Base-by-base conservation (phyloP, 2,888 invertebrate genomes). In the Sphecodes monilicornis region DNA sequence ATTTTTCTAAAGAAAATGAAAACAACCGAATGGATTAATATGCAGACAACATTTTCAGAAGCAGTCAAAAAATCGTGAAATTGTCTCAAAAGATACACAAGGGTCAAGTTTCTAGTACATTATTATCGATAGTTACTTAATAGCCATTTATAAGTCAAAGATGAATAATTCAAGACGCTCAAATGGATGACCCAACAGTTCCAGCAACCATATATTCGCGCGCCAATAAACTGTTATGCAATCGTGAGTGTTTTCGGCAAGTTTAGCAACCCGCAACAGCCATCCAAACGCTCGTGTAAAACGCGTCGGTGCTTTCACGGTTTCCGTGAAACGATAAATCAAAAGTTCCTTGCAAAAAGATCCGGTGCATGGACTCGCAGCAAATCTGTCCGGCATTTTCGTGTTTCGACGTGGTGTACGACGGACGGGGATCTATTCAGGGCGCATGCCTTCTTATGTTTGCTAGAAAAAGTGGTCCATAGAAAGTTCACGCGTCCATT, bases 401-500 rank as follows among this genome's bases (percentile, higher is more conserved):
- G 60, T 60, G 26, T 57, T 50, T n/a, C 50, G 22, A 50, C 22
- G 22, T 6, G 60, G 16, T 8, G 60, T 60, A 16, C 60, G 29
- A 29, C 29, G 16, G 60, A 60, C 60, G 60, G 60, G 60, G 16
- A 60, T 29, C 60, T 29, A 29, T 60, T 60, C 60, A 29, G 29
- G 29, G 60, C 57, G 29, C n/a, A 5, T 18, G 36, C 36, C 64
- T 64, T 64, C 29, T 32, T 22, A 11, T 11, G 66, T 66, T 39
- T 5, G 10, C 8, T 75, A 10, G 69, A 64, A 76, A 64, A 76
- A 39, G 29, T 64, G 70, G n/a, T 50, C 70, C 70, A 29, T 50
- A 70, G 69, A 70, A 64, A 29, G 46, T 76, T 80, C 46, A 64
- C 76, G 70, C 22, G 39, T 16, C 16, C 43, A 50, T 64, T 39